These are phyloP conservation scores for Anas acuta DNA, from an alignment of 2,797 vertebrate genomes.

Conservation along the genomic window DNA sequence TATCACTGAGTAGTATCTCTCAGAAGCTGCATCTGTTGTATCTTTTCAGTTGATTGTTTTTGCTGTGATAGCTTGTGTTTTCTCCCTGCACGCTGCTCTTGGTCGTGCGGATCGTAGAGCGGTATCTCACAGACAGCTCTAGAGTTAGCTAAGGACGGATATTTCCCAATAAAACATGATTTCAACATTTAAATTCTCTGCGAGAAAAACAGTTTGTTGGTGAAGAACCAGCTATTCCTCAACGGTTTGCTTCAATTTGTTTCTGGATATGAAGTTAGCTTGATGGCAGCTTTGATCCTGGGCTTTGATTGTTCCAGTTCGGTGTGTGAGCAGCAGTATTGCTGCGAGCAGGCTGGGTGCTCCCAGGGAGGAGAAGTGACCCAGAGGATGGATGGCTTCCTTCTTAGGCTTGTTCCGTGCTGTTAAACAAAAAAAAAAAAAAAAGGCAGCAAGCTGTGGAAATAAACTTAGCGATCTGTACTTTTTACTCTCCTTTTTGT, in stretches of 20 bases:
- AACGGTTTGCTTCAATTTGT: background rate
- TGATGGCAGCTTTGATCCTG: background rate
- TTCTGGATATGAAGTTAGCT: background rate
- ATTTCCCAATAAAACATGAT: background rate
- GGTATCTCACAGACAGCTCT: background rate
- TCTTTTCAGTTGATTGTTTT: background rate
- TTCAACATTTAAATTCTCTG: background rate
- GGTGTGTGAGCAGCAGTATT: background rate
- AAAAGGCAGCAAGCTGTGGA: background rate
- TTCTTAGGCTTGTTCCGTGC: fast-evolving
- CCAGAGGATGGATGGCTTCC: background rate
- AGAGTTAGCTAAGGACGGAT: background rate
- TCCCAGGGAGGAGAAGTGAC: background rate
- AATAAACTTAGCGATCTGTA: background rate
- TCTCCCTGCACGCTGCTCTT: background rate
- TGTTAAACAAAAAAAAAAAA: background rate
- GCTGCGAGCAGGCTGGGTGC: background rate
- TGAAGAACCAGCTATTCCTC: background rate
- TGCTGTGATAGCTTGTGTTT: background rate
- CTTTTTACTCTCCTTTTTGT: background rate
- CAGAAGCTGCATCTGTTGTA: background rate
- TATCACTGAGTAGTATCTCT: background rate
- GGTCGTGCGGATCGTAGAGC: background rate
- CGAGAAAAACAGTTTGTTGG: background rate
- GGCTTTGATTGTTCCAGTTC: background rate